Evolutionary conservation across 2,113 vertebrate genomes (phyloP).

Genomic region (Stercorarius parasiticus): DNA sequence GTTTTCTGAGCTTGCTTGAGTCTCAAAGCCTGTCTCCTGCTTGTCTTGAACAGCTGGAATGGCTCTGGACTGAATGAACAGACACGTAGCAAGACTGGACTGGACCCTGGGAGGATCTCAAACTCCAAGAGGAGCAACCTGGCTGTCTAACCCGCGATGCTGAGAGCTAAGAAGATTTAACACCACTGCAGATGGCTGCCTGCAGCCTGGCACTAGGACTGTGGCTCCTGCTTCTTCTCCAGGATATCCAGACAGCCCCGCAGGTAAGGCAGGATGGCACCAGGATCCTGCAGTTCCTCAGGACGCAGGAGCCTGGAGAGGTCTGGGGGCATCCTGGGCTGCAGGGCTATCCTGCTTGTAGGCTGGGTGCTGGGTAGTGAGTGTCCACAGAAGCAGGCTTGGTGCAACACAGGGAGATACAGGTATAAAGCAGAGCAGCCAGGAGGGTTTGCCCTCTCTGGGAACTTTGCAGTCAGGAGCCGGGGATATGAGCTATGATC

Average conservation of each 20-base stretch:
- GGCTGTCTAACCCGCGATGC: not conserved
- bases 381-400: not conserved
- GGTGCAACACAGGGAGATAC: not conserved
- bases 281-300: not conserved
- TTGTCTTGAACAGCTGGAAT: not conserved
- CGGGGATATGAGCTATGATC: fast-evolving
- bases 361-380: not conserved
- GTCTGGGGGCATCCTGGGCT: not conserved
- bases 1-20: not conserved
- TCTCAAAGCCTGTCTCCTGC: not conserved
- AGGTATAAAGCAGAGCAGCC: not conserved
- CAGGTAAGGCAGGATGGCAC: slow-evolving; percentile 59
- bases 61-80: not conserved
- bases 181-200: slow-evolving; percentile 18
- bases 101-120: not conserved
- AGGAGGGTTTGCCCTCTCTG: not conserved
- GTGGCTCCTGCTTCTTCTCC: slow-evolving; percentile 47
- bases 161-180: not conserved
- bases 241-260: not conserved
- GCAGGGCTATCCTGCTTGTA: not conserved
- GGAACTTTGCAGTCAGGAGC: not conserved
- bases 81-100: not conserved
- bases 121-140: not conserved
- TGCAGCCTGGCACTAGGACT: not conserved
- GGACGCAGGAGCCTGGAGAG: not conserved